phyloP scores from a whole-genome alignment of 2,113 vertebrate species.

The Poeciliopsis turrubarensis region DNA sequence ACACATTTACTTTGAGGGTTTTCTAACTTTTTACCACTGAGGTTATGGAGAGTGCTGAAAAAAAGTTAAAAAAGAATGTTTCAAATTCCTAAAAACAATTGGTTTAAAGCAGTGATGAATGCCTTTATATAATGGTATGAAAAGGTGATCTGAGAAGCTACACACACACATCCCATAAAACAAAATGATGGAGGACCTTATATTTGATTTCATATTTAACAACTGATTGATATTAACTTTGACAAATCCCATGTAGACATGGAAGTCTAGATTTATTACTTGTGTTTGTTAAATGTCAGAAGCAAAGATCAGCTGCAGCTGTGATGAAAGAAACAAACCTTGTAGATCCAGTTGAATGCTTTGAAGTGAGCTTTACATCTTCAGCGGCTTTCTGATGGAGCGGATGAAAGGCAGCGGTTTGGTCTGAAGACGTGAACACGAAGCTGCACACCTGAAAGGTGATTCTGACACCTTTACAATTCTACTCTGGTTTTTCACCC shows the following conservation, averaged over 20 bases:
- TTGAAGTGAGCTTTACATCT: conserved; percentile 35
- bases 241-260: neutral
- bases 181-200: neutral
- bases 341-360: conserved; percentile 7
- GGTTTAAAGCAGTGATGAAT: neutral
- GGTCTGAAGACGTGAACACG: conserved; percentile 14
- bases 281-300: neutral
- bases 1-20: no score
- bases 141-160: neutral
- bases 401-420: conserved; percentile 30
- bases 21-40: no score
- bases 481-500: conserved; percentile 17
- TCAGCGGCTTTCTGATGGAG: neutral
- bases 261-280: neutral
- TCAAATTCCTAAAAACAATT: neutral
- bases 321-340: conserved; percentile 12
- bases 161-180: neutral
- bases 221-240: neutral
- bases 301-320: neutral
- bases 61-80: neutral
- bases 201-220: neutral
- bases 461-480: conserved; percentile 43
- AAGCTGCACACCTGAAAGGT: conserved; percentile 8
- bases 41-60: no score
- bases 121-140: neutral